Evolutionary conservation across 2,113 vertebrate genomes (phyloP).

Genomic region (Gobio gobio): DNA sequence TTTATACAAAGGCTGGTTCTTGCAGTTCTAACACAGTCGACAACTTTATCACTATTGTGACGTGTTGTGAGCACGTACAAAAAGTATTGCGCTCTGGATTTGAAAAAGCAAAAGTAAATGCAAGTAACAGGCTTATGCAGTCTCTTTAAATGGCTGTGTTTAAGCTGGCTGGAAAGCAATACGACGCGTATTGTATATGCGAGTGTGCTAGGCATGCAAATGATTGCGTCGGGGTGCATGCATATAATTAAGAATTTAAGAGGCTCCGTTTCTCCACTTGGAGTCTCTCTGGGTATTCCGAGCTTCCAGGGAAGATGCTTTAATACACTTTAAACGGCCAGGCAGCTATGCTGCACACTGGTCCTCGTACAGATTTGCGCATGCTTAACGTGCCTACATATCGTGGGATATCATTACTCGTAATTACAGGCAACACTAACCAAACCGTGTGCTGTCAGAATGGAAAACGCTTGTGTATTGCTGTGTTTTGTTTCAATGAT

Average conservation of each 20-base stretch:
- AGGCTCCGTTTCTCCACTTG: background rate
- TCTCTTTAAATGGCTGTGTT: background rate
- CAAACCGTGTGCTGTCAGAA: background rate
- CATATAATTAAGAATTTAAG: conserved; percentile 28
- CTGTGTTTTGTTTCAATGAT: conserved; percentile 48
- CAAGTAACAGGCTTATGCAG: background rate
- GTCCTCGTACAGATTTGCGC: conserved; percentile 16
- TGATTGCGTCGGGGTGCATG: conserved; percentile 5
- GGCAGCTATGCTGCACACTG: background rate
- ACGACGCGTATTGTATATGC: background rate
- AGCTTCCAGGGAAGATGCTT: background rate
- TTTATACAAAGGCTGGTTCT: conserved; percentile 9
- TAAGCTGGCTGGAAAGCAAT: conserved; percentile 11
- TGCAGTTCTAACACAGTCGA: background rate
- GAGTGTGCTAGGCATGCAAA: conserved; percentile 23
- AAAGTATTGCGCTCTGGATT: background rate
- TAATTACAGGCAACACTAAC: conserved; percentile 28
- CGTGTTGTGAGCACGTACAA: background rate
- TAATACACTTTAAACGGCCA: background rate
- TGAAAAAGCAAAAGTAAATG: background rate
- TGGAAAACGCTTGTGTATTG: conserved; percentile 4
- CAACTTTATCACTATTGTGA: background rate
- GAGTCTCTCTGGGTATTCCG: background rate
- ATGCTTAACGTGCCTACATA: conserved; percentile 35
- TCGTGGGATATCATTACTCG: conserved; percentile 31